Base-by-base conservation (phyloP, 2,888 invertebrate genomes). In the Leptothorax acervorum region DNA sequence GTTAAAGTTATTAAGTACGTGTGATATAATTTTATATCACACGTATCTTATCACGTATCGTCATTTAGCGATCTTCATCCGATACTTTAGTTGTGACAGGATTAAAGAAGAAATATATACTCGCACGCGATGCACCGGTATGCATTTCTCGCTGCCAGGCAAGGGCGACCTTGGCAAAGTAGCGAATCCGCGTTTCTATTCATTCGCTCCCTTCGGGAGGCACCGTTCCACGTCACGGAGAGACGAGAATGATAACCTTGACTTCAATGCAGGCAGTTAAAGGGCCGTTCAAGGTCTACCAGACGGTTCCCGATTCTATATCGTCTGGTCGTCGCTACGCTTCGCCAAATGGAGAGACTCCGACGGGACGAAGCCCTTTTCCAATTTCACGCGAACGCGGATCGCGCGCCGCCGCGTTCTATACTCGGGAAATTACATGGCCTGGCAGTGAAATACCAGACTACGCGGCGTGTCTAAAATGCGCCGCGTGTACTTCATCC, bases 231-330 rank as follows among this genome's bases (percentile, higher is more conserved):
- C 82, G 23, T 68, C 55, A 71, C 71, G 84, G 86, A 66, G 84
- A 86, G 85, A 89, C 88, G 89, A 92, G 90, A 89, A 92, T 89
- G 89, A 89, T 89, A 92, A 89, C 92, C 92, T 92, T 92, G 92
- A 91, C 92, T 91, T 85, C 86, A 85, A 89, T 87, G 92, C 90
- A 86, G 84, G 84, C 90, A 90, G 92, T 92, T 92, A 92, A 92
- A 92, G 92, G 92, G 92, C 88, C 90, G 91, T 88, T 92, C 92
- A 92, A 92, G 92, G 92, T 89, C 92, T 90, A 91, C 89, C 90
- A 92, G 92, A 89, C 90, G 86, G 86, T 71, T 70, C 66, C 39
- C 57, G 71, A 57, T 70, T 68, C 35, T 35, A 35, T 84, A 86
- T 87, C 66, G 87, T 85, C 82, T 87, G 89, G 86, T 89, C 65